These are phyloP conservation scores for Macrosoma leucophasiata DNA, from an alignment of 2,888 invertebrate species.

Conservation along the genomic window DNA sequence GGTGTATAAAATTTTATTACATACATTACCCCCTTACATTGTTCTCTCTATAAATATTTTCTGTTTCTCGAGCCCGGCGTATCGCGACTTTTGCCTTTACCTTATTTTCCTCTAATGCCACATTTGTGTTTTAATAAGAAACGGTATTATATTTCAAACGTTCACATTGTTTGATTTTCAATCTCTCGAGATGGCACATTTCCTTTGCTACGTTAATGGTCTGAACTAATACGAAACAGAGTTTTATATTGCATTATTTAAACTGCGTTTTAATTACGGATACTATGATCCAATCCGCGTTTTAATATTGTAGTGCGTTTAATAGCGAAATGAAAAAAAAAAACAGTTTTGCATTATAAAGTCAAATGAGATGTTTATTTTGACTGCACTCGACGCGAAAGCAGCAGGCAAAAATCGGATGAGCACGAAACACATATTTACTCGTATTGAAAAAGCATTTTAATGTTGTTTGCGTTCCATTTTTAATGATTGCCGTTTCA, in stretches of 20 bases:
- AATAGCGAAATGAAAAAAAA: constrained; percentile 37
- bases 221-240: constrained; percentile 38
- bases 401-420: constrained; percentile 40
- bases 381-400: constrained; percentile 43
- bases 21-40: constrained; percentile 61
- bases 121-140: constrained; percentile 70
- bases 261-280: constrained; percentile 45
- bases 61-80: constrained; percentile 47
- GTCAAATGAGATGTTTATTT: constrained; percentile 60
- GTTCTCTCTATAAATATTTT: constrained; percentile 64
- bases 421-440: constrained; percentile 34
- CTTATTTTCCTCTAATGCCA: constrained; percentile 64
- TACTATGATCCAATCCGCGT: too few relatives aligned
- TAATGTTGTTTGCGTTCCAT: constrained; percentile 23
- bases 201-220: constrained; percentile 54
- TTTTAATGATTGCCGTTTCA: constrained; percentile 6
- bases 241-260: constrained; percentile 48
- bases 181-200: constrained; percentile 59
- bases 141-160: constrained; percentile 61
- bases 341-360: constrained; percentile 49
- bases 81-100: constrained; percentile 43
- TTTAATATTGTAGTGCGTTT: constrained; percentile 29
- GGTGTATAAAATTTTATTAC: constrained; percentile 73
- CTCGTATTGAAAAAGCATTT: constrained; percentile 33
- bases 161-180: constrained; percentile 66